These are phyloP conservation scores for Quadroppia sp. DNA, from an alignment of 2,888 invertebrate genomes.

Conservation along the genomic window DNA sequence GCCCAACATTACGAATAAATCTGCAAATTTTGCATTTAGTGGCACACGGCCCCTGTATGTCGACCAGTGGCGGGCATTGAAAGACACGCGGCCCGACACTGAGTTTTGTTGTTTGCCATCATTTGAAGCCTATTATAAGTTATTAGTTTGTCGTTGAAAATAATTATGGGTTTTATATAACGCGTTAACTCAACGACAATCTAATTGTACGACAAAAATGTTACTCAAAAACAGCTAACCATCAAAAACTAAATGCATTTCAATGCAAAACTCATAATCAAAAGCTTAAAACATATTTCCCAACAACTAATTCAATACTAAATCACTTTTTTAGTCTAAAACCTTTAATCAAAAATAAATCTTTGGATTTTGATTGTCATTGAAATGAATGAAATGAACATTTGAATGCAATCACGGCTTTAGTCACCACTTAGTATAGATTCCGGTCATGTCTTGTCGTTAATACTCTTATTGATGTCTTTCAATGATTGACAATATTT, in stretches of 20 bases:
- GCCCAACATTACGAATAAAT: conserved; percentile 2
- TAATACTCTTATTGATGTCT: too few species aligned
- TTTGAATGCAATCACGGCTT: background rate
- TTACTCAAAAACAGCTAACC: conserved; percentile 22
- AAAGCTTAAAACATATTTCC: conserved; percentile 7
- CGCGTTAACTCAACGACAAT: conserved; percentile 25
- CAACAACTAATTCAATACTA: conserved; percentile 3
- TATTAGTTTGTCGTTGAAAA: conserved; percentile 8
- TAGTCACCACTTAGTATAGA: background rate
- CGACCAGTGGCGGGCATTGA: background rate
- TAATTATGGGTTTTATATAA: conserved; percentile 30
- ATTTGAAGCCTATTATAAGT: conserved; percentile 13
- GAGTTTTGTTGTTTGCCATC: conserved; percentile 11
- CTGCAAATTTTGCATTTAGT: conserved; percentile 20
- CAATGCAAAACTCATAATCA: conserved; percentile 15
- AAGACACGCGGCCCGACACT: conserved; percentile 28
- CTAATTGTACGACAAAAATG: conserved; percentile 29
- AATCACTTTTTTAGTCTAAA: conserved; percentile 15
- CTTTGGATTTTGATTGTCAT: background rate
- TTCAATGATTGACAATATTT: background rate
- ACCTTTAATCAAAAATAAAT: conserved; percentile 18
- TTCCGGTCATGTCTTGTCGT: too few species aligned
- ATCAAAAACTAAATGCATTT: conserved; percentile 25
- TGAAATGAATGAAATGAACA: background rate
- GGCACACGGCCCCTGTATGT: conserved; percentile 18